Base-by-base conservation (phyloP, 2,113 vertebrate genomes). In the Arvicanthis niloticus region DNA sequence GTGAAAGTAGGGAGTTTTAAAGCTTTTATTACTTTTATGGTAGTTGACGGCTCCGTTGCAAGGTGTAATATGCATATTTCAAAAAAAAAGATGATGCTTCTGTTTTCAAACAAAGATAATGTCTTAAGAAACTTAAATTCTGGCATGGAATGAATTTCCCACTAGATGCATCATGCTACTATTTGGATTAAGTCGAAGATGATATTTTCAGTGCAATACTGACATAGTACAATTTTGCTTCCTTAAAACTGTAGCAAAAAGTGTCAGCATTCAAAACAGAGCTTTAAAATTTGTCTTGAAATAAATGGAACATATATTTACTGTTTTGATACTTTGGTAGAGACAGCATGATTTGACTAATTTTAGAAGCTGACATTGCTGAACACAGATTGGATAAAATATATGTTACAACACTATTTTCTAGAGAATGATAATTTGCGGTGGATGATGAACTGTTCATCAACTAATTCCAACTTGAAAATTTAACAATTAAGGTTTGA, bases 401-500 rank as follows among this genome's bases (percentile, higher is more conserved):
- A 94, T 77, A 68, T 21, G 29, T 53, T 81, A 85, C 42, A 90
- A 93, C 72, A 77, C 75, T 93, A 81, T 51, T 96, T 96, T 91
- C 42, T 34, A 51, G 87, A 93, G 82, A 82, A 93, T 26, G 60
- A 68, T 78, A 67, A 91, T 93, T 96, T 95, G 48, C 86, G 93
- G 81, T 2, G 78, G 75, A 92, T 7, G 88, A 60, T 9, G 5
- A 70, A 87, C n/a, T 80, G 92, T 65, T 96, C 88, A 93, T 88
- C 84, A 93, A 60, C 88, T 77, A 97, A 93, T 94, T 95, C 89
- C 70, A 89, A 82, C 92, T 88, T 82, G 76, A 89, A 95, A 91
- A 95, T 93, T 97, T 93, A 90, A 91, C 95, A 96, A 90, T 96
- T 95, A 97, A 96, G 58, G 24, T 56, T 88, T 93, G 84, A 93